Conservation (phyloP, 2,113 vertebrate genomes). For the Corvus hawaiiensis region DNA sequence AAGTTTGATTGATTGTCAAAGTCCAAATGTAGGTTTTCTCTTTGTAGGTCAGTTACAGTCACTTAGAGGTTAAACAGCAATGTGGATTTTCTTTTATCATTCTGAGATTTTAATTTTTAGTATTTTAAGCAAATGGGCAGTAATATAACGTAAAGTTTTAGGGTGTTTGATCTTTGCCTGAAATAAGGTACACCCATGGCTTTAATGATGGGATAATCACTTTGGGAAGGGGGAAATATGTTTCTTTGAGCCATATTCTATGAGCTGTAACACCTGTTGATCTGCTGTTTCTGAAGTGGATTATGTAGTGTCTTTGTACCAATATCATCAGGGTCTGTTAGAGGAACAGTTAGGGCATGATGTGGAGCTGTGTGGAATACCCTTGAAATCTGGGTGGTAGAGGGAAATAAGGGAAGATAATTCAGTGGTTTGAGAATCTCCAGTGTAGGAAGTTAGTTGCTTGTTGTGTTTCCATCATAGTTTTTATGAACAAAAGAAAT, state of each 20-base stretch:
- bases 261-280: neutral
- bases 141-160: neutral
- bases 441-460: neutral
- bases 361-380: neutral
- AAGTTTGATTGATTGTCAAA: neutral
- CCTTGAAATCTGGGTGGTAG: neutral
- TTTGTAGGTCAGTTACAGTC: neutral
- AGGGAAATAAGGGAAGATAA: neutral
- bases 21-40: neutral
- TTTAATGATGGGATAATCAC: neutral
- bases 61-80: neutral
- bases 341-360: neutral
- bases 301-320: neutral
- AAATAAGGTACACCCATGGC: neutral
- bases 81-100: neutral
- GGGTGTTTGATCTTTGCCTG: neutral
- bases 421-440: neutral
- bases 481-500: neutral
- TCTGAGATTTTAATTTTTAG: neutral
- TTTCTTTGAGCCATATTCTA: neutral
- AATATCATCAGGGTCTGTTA: neutral
- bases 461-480: neutral
- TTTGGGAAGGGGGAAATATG: neutral
- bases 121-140: neutral
- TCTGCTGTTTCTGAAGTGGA: neutral